A percentile compares a stretch with the other conserved stretches of the same genome.
phyloP scores from a whole-genome alignment of 2,888 invertebrate genomes.

The Drosophila rellima region DNA sequence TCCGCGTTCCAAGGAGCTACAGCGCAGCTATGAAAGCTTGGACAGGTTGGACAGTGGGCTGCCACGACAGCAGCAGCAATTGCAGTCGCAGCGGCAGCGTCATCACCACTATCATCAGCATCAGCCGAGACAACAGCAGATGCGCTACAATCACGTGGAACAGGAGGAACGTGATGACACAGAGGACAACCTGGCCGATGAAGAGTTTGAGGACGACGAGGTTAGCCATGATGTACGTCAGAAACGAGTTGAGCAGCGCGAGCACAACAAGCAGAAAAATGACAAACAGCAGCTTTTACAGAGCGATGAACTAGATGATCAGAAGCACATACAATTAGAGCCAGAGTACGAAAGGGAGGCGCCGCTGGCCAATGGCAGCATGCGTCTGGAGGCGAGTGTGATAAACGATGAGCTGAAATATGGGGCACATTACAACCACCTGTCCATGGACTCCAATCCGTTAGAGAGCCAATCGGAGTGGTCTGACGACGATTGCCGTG shows the following conservation, averaged over 20 bases:
- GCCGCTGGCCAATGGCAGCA: conserved; percentile 52
- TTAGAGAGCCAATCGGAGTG: conserved; percentile 93
- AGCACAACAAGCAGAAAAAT: conserved; percentile 34
- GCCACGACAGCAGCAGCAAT: conserved; percentile 44
- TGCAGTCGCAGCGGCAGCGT: conserved; percentile 49
- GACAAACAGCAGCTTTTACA: conserved; percentile 43
- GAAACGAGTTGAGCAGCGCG: conserved; percentile 65
- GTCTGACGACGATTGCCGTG: conserved; percentile 90
- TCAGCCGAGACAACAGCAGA: conserved; percentile 68
- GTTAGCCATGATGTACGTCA: conserved; percentile 83
- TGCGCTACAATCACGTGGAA: conserved; percentile 74
- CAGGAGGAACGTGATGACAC: conserved; percentile 84
- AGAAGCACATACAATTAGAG: conserved; percentile 48
- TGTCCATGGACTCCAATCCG: conserved; percentile 85
- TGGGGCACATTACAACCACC: conserved; percentile 85
- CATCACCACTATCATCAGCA: conserved; percentile 72
- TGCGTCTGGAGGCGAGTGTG: conserved; percentile 84
- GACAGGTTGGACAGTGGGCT: conserved; percentile 77
- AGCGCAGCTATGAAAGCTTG: conserved; percentile 84
- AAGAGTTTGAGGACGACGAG: conserved; percentile 85
- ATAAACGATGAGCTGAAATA: conserved; percentile 86
- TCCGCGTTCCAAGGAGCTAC: conserved; percentile 84
- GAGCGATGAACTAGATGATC: conserved; percentile 51
- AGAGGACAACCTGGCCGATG: conserved; percentile 85
- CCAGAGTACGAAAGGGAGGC: conserved; percentile 57